phyloP scores from a whole-genome alignment of 2,888 invertebrate species.

The Aphodius sticticus region DNA sequence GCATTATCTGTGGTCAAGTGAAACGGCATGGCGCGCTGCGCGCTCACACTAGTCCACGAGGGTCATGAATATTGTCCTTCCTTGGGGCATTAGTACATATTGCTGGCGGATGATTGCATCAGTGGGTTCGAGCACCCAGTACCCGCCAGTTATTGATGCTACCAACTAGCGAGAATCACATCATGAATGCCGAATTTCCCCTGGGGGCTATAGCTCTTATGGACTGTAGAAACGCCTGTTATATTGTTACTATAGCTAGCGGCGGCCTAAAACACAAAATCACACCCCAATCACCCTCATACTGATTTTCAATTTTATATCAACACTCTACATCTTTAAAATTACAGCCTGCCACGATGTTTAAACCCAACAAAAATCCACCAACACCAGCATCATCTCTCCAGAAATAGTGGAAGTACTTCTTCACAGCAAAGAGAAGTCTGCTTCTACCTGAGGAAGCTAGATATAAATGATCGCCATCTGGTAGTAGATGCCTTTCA shows the following conservation, averaged over 20 bases:
- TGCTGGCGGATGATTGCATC: constrained; percentile 52
- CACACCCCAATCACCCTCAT: neutral
- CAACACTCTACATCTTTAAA: constrained; percentile 18
- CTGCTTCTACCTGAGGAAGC: too few relatives aligned
- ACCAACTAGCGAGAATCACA: constrained; percentile 56
- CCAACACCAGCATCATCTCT: neutral
- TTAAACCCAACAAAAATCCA: neutral
- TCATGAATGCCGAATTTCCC: constrained; percentile 58
- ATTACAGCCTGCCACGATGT: neutral
- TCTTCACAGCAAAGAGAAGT: neutral
- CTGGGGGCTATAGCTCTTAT: constrained; percentile 55
- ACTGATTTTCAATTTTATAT: constrained; percentile 15
- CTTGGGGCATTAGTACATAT: constrained; percentile 53
- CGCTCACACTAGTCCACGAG: constrained; percentile 29
- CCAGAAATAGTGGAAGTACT: neutral
- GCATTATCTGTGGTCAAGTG: constrained; percentile 25
- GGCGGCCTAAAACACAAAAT: constrained; percentile 6
- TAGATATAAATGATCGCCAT: too few relatives aligned
- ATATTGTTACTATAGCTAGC: constrained; percentile 9
- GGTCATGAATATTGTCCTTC: constrained; percentile 47
- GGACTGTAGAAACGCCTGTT: constrained; percentile 50
- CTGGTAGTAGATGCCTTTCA: too few relatives aligned
- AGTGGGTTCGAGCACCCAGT: constrained; percentile 45
- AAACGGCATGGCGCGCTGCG: neutral
- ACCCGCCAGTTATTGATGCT: constrained; percentile 54